Evolutionary conservation across 2,888 invertebrate genomes (phyloP).

Genomic region (Uropetala carovei): DNA sequence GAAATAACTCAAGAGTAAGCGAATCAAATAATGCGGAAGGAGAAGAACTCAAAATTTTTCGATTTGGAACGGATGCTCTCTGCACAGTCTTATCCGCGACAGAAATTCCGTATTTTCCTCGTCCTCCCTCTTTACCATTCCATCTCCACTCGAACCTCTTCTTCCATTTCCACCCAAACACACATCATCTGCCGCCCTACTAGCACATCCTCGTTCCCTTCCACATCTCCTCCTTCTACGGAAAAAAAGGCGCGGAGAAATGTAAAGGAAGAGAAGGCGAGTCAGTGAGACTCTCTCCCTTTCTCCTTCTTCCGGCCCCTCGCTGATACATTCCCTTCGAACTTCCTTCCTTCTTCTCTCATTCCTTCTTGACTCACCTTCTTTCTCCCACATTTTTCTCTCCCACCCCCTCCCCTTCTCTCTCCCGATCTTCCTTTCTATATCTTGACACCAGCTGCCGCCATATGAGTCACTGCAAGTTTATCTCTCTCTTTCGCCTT

Average conservation of each 20-base stretch:
- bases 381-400: background rate
- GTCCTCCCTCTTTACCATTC: background rate
- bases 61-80: too few relatives aligned
- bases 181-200: background rate
- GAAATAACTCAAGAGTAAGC: too few relatives aligned
- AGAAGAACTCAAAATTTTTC: too few relatives aligned
- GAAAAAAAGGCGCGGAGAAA: too few relatives aligned
- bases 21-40: too few relatives aligned
- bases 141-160: background rate
- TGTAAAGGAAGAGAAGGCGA: background rate
- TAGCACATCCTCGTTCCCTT: background rate
- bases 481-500: background rate
- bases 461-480: slow-evolving; percentile 52
- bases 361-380: background rate
- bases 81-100: too few relatives aligned
- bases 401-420: background rate
- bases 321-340: background rate
- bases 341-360: background rate
- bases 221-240: background rate
- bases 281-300: background rate
- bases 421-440: background rate
- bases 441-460: slow-evolving; percentile 29
- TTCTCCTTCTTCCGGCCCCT: background rate
- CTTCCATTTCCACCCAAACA: background rate
- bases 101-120: too few relatives aligned